These are phyloP conservation scores for Oreortyx pictus DNA, from an alignment of 2,797 vertebrate species.

Conservation along the genomic window DNA sequence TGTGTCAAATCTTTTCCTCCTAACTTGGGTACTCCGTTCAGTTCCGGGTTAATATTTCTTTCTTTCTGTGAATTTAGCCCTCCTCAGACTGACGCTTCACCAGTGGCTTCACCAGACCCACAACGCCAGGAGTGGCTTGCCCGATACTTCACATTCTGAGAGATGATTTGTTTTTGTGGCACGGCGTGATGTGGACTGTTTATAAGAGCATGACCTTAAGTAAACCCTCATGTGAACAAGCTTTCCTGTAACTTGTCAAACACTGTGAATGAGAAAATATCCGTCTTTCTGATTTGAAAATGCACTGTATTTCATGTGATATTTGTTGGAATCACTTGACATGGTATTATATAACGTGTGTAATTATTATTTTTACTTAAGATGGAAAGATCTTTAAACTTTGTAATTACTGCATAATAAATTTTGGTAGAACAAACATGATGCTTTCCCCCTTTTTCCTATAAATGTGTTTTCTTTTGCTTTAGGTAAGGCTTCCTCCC, in stretches of 20 bases:
- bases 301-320: constrained; percentile 79
- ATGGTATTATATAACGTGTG: constrained; percentile 78
- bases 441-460: constrained; percentile 74
- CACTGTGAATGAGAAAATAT: constrained; percentile 83
- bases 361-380: constrained; percentile 88
- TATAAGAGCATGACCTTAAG: constrained; percentile 88
- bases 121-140: constrained; percentile 99
- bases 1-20: background rate
- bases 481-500: constrained; percentile 50
- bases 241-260: constrained; percentile 77
- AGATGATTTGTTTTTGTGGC: constrained; percentile 65
- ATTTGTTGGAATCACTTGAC: constrained; percentile 77
- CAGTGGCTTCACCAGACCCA: constrained; percentile 89
- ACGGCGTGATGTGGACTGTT: constrained; percentile 77
- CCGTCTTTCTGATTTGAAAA: constrained; percentile 79
- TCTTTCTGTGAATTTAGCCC: constrained; percentile 86
- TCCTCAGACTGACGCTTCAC: constrained; percentile 93
- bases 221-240: constrained; percentile 75
- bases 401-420: constrained; percentile 93
- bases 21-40: background rate
- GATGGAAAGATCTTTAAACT: constrained; percentile 88
- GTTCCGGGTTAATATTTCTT: constrained; percentile 69
- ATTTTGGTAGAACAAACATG: constrained; percentile 92
- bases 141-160: constrained; percentile 99
- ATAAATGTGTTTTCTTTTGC: constrained; percentile 63